Evolutionary conservation across 1,140 invertebrate species (phyloP), one percentile per base, ranked within the genome.

Genomic region (Neodiprion lecontei): DNA sequence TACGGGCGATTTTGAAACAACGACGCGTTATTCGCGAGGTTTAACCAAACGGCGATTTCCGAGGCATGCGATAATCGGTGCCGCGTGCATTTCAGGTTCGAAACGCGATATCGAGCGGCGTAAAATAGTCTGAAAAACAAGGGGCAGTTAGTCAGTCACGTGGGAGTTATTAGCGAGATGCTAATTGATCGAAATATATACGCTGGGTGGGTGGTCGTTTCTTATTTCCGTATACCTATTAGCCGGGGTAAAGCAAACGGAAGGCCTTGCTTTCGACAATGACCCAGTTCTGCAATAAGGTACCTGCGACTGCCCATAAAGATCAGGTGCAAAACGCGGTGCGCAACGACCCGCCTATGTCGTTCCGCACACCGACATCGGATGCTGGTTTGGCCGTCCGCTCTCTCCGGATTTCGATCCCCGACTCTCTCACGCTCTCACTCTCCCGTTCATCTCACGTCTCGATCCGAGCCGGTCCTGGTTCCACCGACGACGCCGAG

Each of bases 221-320:
- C 23, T 8, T 71, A 71, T 71, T 71, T 71, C 70, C 70, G 48
- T 71, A 23, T 61, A 61, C 53, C 53, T 40, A 40, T 9, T 14
- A 14, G 70, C 7, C 70, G n/a, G 70, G 12, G 28, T 5, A 40
- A 40, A 40, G 28, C 5, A 40, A 40, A 48, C 70, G 48, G 48
- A 48, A 40, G 17, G 48, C 28, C 70, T 71, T 71, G 70, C 70
- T 71, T 71, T 71, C 70, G 70, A 71, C 70, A 71, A 71, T 71
- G 70, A 71, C 70, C 70, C 70, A 71, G 70, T 40, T 23, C 40
- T 69, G 21, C 67, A 69, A 40, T 40, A 61, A 61, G 53, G 11
- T 8, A 61, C 53, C 53, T 61, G 53, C 53, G 53, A 17, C 53
- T 9, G 53, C 53, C n/a, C 53, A 61, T 61, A 61, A 61, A 61